Conservation (phyloP, 2,797 vertebrate species). For the Myiotriccus ornatus region DNA sequence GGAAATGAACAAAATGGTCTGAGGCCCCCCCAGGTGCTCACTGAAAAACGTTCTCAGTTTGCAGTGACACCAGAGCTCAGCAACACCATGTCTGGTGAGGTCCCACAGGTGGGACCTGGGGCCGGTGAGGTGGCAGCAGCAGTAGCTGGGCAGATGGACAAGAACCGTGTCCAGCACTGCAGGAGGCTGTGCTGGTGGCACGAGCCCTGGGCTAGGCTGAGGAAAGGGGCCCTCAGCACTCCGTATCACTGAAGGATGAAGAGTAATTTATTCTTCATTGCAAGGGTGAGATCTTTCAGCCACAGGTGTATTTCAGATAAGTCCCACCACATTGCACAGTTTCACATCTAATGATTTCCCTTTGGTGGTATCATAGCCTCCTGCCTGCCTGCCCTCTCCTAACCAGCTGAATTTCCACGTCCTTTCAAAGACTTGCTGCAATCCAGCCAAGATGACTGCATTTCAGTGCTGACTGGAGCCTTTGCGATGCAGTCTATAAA, state of each 20-base stretch:
- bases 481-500: conserved; percentile 43
- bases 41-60: not conserved
- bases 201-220: not conserved
- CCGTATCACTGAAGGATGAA: not conserved
- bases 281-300: not conserved
- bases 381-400: not conserved
- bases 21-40: not conserved
- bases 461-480: conserved; percentile 1
- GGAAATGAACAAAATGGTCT: not conserved
- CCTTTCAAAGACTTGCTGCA: conserved; percentile 26
- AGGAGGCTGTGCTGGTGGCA: not conserved
- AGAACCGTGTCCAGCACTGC: not conserved
- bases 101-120: accelerated
- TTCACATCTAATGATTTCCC: not conserved
- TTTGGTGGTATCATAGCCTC: not conserved
- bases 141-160: not conserved
- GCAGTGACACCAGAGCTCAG: not conserved
- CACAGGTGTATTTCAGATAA: not conserved
- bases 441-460: conserved; percentile 16
- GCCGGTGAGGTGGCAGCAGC: not conserved
- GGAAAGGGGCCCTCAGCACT: not conserved
- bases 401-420: not conserved
- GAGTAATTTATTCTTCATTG: not conserved
- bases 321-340: not conserved
- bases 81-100: not conserved